Conservation (phyloP, 1,140 invertebrate species). For the Cardiocondyla obscurior region DNA sequence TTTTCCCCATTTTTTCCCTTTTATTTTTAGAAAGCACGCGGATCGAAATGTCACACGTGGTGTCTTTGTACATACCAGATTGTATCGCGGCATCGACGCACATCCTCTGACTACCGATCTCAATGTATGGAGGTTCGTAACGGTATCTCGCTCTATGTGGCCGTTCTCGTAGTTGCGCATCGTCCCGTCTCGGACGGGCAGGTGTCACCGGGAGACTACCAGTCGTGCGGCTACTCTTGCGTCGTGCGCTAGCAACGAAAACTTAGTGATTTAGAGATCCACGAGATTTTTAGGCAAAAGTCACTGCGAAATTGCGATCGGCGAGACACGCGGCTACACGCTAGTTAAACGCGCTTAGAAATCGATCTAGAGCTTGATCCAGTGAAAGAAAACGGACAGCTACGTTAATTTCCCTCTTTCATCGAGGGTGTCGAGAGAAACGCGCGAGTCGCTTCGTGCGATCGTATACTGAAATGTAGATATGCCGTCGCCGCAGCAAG, state of each 20-base stretch:
- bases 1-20: neutral
- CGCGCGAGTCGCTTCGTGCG: too few species aligned
- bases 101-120: constrained; percentile 14
- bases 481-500: too few species aligned
- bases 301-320: constrained; percentile 31
- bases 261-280: constrained; percentile 29
- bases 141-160: neutral
- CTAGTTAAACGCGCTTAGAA: constrained; percentile 20
- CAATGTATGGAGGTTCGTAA: neutral
- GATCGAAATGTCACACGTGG: neutral
- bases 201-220: neutral
- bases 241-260: constrained; percentile 46
- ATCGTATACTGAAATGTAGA: too few species aligned
- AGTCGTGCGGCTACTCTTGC: neutral
- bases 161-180: constrained; percentile 4
- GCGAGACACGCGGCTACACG: neutral
- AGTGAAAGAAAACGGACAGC: neutral
- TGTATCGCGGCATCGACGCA: constrained; percentile 14
- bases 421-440: too few species aligned
- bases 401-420: too few species aligned
- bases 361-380: constrained; percentile 41
- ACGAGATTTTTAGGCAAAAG: constrained; percentile 20
- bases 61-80: constrained; percentile 2
- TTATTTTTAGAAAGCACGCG: neutral
- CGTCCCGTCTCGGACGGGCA: neutral